These are phyloP conservation scores for Bothrops jararaca DNA, from an alignment of 2,113 vertebrate species.

Conservation along the genomic window DNA sequence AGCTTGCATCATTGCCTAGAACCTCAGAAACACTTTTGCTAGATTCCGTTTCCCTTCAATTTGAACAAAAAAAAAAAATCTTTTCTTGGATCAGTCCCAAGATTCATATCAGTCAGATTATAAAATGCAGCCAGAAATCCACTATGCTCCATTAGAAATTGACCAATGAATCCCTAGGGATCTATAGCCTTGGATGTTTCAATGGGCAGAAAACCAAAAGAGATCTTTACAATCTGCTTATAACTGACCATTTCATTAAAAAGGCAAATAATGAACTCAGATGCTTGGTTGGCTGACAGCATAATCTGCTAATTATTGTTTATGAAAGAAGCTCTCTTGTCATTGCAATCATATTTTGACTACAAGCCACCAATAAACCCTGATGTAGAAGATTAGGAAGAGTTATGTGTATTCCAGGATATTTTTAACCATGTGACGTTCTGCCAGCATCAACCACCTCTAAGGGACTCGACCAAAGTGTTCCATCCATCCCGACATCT, in stretches of 20 bases:
- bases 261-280: not conserved
- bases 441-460: not conserved
- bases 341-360: not conserved
- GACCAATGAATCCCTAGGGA: too few species aligned
- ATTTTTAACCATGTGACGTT: not conserved
- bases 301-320: too few species aligned
- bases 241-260: not conserved
- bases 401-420: not conserved
- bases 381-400: not conserved
- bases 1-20: not conserved
- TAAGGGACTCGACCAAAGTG: not conserved
- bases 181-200: not conserved
- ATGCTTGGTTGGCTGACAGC: not conserved
- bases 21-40: not conserved
- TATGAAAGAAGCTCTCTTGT: not conserved
- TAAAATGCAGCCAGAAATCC: too few species aligned
- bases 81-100: not conserved
- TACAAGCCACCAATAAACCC: not conserved
- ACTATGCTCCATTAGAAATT: not conserved
- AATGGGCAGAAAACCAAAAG: not conserved
- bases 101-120: not conserved
- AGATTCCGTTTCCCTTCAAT: not conserved
- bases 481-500: constrained; percentile 10
- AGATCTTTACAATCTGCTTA: not conserved
- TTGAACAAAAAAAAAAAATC: not conserved